Base-by-base conservation (phyloP, 1,140 invertebrate genomes). In the Caenorhabditis briggsae region DNA sequence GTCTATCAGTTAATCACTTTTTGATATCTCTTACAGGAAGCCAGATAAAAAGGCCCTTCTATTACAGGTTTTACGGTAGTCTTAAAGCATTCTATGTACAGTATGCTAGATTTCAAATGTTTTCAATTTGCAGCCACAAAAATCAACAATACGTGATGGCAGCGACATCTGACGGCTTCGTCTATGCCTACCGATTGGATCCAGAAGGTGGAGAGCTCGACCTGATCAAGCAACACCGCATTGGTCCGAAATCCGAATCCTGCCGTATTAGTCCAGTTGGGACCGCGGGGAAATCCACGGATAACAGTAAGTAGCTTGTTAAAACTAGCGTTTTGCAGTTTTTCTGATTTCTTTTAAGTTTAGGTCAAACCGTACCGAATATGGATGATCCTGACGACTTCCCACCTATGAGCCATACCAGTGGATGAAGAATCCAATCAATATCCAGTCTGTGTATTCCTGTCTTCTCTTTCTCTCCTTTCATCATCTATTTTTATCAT, bases 181-280 rank as follows among this genome's bases (percentile, higher is more conserved):
- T 89, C 18, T 89, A 88, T 82, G 87, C 82, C 41, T 89, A 86
- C 87, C 58, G 82, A 11, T 18, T 88, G 8, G 78, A 88, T 33
- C 56, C 58, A 16, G 78, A 88, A 23, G 82, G 82, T 2, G 87
- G 87, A 9, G 87, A 89, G 18, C 83, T 84, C n/a, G 58, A 88
- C 11, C 64, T 85, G 18, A 53, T 89, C 41, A 88, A 88, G 23
- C 87, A 88, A 46, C 87, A 88, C 58, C 64, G 82, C 9, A 74
- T 89, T n/a, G 88, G 87, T 0, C 86, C 83, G 8, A 50, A 88
- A 23, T 58, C 55, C 11, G 86, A 88, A 2, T 43, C 82, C 8
- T 55, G 83, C 18, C 59, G 56, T 9, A 20, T 50, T 1, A 59
- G 56, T 50, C 23, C 55, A 23, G 46, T 33, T 53, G 48, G 50